Evolutionary conservation across 2,797 vertebrate genomes (phyloP), one percentile per base, ranked within the genome.

Genomic region (Microhierax caerulescens): DNA sequence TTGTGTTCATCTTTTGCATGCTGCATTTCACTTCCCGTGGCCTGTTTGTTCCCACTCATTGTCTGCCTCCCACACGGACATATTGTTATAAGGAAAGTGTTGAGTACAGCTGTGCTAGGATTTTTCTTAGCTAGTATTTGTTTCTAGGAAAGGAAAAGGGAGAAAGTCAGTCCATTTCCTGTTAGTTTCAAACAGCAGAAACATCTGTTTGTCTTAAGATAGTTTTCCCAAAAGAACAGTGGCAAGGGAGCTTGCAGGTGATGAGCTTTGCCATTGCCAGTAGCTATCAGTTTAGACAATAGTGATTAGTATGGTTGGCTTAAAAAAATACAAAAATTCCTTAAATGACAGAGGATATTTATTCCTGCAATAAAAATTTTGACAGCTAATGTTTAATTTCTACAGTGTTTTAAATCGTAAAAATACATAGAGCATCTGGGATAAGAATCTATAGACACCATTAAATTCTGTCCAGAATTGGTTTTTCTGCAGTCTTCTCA

Each of bases 101-200:
- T 90, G 88, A 93, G 54, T 95, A 95, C 97, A 97, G 97, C 97
- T 97, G 97, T 87, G 88, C 95, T 90, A 85, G 78, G 85, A 64
- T 92, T 96, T 96, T 94, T 97, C 96, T 96, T 89, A 95, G 86
- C 86, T 97, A 68, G 93, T 94, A 88, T 96, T 95, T 95, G 88
- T 96, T 96, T 96, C 97, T 97, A 97, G 94, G 94, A 97, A 97
- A 95, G 96, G 96, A 97, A 96, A 94, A 97, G 50, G 85, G 94
- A 97, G 96, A 97, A 97, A 97, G 79, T 96, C 93, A 96, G 92
- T 92, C 96, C 95, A 94, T 97, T 97, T 97, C 97, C 97, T 97
- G 97, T 97, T 96, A 90, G 94, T 97, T 97, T 96, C 85, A 96
- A 97, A 93, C 89, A 95, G 86, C 94, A 95, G 95, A 97, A 97